Evolutionary conservation across 2,113 vertebrate genomes (phyloP), one percentile per base, ranked within the genome.

Genomic region (Leptobrachium ailaonicum): DNA sequence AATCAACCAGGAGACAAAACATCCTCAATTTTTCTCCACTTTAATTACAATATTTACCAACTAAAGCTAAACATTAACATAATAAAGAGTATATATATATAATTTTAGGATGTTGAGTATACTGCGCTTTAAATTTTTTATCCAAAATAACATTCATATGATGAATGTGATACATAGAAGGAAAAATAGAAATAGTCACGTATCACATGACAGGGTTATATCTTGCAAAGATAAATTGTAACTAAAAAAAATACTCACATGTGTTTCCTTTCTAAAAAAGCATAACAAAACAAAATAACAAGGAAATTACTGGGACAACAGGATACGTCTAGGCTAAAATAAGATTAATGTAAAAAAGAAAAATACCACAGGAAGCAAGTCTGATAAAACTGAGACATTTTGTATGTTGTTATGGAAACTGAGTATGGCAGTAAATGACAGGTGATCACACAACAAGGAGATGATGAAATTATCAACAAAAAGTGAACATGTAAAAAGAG

Each of bases 261-360:
- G 67, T 79, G 77, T 60, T 79, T 79, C 77, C 77, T 79, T 50
- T 63, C 68, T 63, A 41, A n/a, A 32, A 32, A 45, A 58, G 20
- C 14, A 66, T 1, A 50, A 50, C 47, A 50, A 50, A 50, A 50
- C 47, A 50, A 8, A 60, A 60, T 47, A 63, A 50, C 11, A 56
- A 79, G 77, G 77, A 79, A 72, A 62, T 43, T 60, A 8, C 47
- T 66, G 77, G 60, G 77, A 79, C 77, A 66, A 64, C 77, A 72
- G 77, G 77, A 79, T 72, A 58, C 43, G 77, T 79, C 70, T 79
- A 32, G 62, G n/a, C 58, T 79, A 79, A 78, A 79, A 79, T 79
- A 78, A 78, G 68, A 71, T 63, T 13, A 45, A 63, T 78, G 44
- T 47, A 2, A 62, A 70, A 71, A 77, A 2, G 47, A 70, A 71